A percentile compares a stretch with the other conserved stretches of the same genome.
Evolutionary conservation across 2,888 invertebrate genomes (phyloP).

Genomic region (Trachelus tabidus): DNA sequence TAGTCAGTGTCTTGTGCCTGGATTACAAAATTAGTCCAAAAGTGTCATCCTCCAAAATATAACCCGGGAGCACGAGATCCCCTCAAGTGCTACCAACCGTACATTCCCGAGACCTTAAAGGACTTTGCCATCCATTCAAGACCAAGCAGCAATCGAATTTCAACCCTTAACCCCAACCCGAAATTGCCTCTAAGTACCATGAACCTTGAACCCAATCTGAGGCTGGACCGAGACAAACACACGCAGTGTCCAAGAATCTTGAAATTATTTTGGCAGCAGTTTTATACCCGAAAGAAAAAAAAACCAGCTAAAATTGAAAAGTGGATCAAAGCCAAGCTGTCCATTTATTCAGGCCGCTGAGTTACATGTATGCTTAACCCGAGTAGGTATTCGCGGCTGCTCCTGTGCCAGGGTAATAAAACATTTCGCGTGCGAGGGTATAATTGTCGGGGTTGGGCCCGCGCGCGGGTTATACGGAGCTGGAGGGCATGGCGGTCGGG

Average conservation of each 20-base stretch:
- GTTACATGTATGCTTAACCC: constrained; percentile 1
- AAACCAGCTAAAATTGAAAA: constrained; percentile 7
- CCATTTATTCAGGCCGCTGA: not conserved
- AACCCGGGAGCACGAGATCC: constrained; percentile 42
- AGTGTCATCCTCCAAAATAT: constrained; percentile 25
- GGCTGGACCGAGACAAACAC: not conserved
- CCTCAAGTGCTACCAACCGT: constrained; percentile 45
- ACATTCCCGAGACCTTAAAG: constrained; percentile 41
- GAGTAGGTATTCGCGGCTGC: not conserved
- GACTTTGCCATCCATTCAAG: constrained; percentile 42
- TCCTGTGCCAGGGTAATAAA: constrained; percentile 53
- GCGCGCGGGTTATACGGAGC: constrained; percentile 37
- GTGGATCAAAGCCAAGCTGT: constrained; percentile 17
- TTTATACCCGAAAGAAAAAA: not conserved
- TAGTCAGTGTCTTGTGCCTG: constrained; percentile 50
- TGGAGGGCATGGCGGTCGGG: constrained; percentile 34
- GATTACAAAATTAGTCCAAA: constrained; percentile 60
- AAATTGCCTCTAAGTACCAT: not conserved
- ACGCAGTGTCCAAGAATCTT: not conserved
- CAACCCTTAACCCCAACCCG: not conserved
- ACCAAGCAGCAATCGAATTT: not conserved
- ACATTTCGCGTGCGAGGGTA: constrained; percentile 63
- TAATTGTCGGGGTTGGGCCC: constrained; percentile 62
- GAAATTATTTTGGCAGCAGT: not conserved
- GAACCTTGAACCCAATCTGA: not conserved